Percentiles rank a stretch among this genome's conserved stretches.
Conservation (phyloP, 2,888 invertebrate genomes). For the Nezara viridula region DNA sequence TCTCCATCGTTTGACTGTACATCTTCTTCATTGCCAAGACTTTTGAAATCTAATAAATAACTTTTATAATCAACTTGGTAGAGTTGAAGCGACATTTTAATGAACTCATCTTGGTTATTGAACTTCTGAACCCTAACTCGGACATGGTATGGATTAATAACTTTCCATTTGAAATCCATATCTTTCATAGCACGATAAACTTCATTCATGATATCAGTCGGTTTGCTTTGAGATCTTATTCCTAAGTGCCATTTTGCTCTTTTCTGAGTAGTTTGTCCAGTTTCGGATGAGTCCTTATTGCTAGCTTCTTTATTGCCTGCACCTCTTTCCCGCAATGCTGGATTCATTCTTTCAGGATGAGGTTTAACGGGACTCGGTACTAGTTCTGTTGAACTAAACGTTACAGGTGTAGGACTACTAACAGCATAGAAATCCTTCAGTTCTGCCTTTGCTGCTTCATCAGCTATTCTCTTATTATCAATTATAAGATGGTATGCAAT, state of each 20-base stretch:
- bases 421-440: slow-evolving; percentile 96
- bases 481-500: slow-evolving; percentile 99
- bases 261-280: slow-evolving; percentile 80
- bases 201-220: slow-evolving; percentile 99
- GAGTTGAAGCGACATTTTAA: slow-evolving; percentile 98
- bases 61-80: slow-evolving; percentile 99
- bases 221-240: slow-evolving; percentile 98
- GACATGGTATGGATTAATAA: slow-evolving; percentile 97
- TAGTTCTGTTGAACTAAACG: slow-evolving; percentile 72
- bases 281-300: slow-evolving; percentile 43
- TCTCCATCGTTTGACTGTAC: slow-evolving; percentile 65
- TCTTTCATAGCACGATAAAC: slow-evolving; percentile 99
- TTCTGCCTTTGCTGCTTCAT: slow-evolving; percentile 93
- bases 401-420: slow-evolving; percentile 85
- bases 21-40: slow-evolving; percentile 73
- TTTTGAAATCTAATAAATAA: slow-evolving; percentile 97
- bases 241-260: slow-evolving; percentile 98
- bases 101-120: slow-evolving; percentile 81
- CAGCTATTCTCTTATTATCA: slow-evolving; percentile 97
- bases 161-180: slow-evolving; percentile 98
- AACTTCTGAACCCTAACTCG: slow-evolving; percentile 92
- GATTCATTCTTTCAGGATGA: slow-evolving; percentile 94
- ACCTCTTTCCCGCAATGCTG: slow-evolving; percentile 71
- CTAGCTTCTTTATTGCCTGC: slow-evolving; percentile 66
- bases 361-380: slow-evolving; percentile 76